Evolutionary conservation across 1,140 invertebrate genomes (phyloP).

Genomic region (Drosophila equinoxialis): DNA sequence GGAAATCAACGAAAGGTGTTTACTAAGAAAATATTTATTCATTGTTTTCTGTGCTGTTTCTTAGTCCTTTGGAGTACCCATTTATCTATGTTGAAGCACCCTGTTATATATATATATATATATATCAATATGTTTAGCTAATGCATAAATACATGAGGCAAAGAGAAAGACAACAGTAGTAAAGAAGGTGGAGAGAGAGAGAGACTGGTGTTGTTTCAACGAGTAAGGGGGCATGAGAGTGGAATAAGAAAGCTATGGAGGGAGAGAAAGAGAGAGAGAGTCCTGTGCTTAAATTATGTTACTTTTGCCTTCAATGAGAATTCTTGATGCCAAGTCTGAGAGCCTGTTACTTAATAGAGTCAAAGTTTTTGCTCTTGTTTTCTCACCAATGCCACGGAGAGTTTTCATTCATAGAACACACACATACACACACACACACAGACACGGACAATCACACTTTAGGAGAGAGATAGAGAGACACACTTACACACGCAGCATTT

Average conservation of each 20-base stretch:
- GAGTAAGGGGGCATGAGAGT: neutral
- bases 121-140: constrained; percentile 8
- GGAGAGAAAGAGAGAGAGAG: neutral
- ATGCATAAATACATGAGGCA: constrained; percentile 60
- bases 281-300: constrained; percentile 16
- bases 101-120: neutral
- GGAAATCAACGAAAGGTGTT: too few relatives aligned
- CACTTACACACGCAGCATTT: constrained; percentile 56
- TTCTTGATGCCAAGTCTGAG: constrained; percentile 43
- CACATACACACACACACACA: constrained; percentile 20
- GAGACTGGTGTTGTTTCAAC: too few relatives aligned
- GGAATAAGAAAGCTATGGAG: neutral
- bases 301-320: constrained; percentile 19
- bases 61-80: too few relatives aligned
- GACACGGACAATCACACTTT: constrained; percentile 5
- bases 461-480: constrained; percentile 32
- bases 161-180: constrained; percentile 40
- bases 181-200: neutral
- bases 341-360: constrained; percentile 79
- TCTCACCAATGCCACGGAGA: neutral
- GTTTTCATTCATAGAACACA: constrained; percentile 69
- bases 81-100: neutral
- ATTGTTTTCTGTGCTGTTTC: too few relatives aligned
- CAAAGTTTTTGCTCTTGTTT: constrained; percentile 51
- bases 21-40: too few relatives aligned